Evolutionary conservation across 2,888 invertebrate genomes (phyloP), one percentile per base, ranked within the genome.

Genomic region (Polia nebulosa): DNA sequence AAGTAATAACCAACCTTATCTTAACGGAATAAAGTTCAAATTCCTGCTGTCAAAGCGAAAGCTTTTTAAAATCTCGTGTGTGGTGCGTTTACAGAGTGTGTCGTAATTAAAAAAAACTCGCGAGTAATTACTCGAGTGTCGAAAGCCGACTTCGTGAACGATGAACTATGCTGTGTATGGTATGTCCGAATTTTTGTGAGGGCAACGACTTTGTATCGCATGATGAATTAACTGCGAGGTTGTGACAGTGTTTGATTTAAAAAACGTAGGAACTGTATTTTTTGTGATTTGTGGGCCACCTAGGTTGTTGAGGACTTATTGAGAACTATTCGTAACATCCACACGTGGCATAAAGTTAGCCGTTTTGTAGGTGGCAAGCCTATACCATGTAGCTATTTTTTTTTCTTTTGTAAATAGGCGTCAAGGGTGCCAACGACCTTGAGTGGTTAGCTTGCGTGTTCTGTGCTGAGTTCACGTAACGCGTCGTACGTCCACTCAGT

Each of bases 91-190:
- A 86, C 82, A 62, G 71, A 85, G 83, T 84, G 82, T 88, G 89
- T 88, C 81, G 90, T 87, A 90, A 90, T 90, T 90, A 85, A 85
- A 85, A n/a, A 80, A 82, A 88, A 88, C 86, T 85, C 63, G 82
- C 83, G 74, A 72, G 83, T 78, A 78, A 78, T 76, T 80, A 80
- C 76, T 76, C 78, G 82, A 81, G 84, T 85, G 85, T 83, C 78
- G 86, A 84, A 83, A 86, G 84, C 84, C 74, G 81, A 65, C 78
- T 81, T 65, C 76, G 85, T 84, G 85, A 82, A 83, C 85, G 86
- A 83, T 83, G 83, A 72, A 81, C 82, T 81, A 72, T 80, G 76
- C 76, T 59, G 83, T 83, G 79, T 85, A 79, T 77, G 83, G 83
- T 75, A 72, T 76, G 86, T 86, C 85, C 86, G 85, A 87, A 87